A percentile compares a stretch with the other conserved stretches of the same genome.
These are phyloP conservation scores for Chaetura pelagica DNA, from an alignment of 2,113 vertebrate genomes.

Conservation along the genomic window DNA sequence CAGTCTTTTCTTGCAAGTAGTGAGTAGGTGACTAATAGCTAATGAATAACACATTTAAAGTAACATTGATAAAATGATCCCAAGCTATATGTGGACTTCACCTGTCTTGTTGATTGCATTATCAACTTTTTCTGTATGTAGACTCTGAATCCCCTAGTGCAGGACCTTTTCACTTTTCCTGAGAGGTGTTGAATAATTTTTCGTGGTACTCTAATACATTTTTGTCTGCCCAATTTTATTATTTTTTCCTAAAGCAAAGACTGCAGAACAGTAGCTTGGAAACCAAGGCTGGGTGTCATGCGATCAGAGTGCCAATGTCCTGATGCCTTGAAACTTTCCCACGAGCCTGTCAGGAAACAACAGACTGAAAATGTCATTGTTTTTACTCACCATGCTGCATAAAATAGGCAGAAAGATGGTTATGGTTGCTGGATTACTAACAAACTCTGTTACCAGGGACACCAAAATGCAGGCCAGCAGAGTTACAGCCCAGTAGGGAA, in stretches of 20 bases:
- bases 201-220: neutral
- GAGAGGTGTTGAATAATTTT: neutral
- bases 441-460: slow-evolving; percentile 94
- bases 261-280: neutral
- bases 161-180: neutral
- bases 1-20: neutral
- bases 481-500: slow-evolving; percentile 93
- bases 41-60: neutral
- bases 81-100: neutral
- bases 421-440: slow-evolving; percentile 96
- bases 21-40: neutral
- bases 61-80: neutral
- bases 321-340: neutral
- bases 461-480: slow-evolving; percentile 94
- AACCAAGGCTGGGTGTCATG: neutral
- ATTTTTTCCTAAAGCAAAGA: neutral
- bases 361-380: neutral
- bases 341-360: neutral
- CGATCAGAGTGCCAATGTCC: neutral
- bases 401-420: slow-evolving; percentile 97
- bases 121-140: neutral
- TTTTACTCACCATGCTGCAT: slow-evolving; percentile 87
- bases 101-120: neutral
- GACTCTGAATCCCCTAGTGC: neutral
- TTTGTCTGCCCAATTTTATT: neutral